Base-by-base conservation (phyloP, 2,888 invertebrate genomes). In the Smittia sp. region DNA sequence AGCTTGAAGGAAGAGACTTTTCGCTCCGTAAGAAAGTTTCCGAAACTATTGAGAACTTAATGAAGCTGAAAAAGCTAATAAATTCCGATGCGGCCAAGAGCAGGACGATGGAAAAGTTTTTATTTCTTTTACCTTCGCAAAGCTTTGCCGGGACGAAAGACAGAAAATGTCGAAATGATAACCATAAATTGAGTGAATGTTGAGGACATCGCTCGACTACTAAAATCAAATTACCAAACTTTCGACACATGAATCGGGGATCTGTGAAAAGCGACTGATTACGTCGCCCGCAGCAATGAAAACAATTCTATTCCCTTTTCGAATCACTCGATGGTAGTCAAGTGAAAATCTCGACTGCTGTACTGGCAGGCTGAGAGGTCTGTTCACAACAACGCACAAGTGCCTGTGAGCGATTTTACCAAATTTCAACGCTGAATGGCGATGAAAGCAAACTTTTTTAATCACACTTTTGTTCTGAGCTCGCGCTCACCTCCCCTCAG, bases 51-150 rank as follows among this genome's bases (percentile, higher is more conserved):
- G 58, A 58, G 22, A 69, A 41, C 52, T 69, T 69, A 69, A 69
- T 69, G 69, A 69, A 69, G 69, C 54, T 69, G 69, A 69, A 69
- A 69, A 69, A 69, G 54, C 69, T 69, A 69, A 32, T 69, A 69
- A 69, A 69, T 69, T 69, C 27, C 54, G 25, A 69, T 69, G 46
- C 41, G 68, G 46, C 68, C 46, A 18, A 18, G 22, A 52, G 6
- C 6, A 22, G 2, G 58, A 58, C 18, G 22, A 58, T 1, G 11
- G 18, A 2, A 20, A 20, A 58, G 18, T 9, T 18, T 58, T 52
- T 52, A 13, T 52, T 52, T 15, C 52, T 18, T 52, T 52, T 52
- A n/a, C n/a, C n/a, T n/a, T n/a, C n/a, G n/a, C n/a, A n/a, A n/a
- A 32, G 4, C 32, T 32, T 32, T 32, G 3, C 4, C 32, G 9